These are phyloP conservation scores for Troides aeacus DNA, from an alignment of 2,888 invertebrate genomes.

Conservation along the genomic window DNA sequence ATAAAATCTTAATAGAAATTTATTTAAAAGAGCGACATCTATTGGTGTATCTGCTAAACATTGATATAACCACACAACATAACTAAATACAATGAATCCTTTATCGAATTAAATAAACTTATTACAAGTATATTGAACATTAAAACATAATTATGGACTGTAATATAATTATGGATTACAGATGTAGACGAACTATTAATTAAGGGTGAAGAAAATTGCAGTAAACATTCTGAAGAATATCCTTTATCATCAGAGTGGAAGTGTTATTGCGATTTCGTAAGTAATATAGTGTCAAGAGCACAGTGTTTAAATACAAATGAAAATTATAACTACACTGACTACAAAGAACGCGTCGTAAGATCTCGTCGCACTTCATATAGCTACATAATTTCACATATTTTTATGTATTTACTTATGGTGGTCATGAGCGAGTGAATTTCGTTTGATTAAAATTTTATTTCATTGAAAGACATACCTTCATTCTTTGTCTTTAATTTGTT, in stretches of 20 bases:
- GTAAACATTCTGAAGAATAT: background rate
- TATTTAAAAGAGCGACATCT: no score
- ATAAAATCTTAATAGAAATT: no score
- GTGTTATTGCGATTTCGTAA: slow-evolving; percentile 8
- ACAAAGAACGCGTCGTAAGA: slow-evolving; percentile 17
- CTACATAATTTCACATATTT: slow-evolving; percentile 13
- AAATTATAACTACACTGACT: slow-evolving; percentile 5
- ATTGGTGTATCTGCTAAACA: no score
- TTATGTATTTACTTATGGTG: slow-evolving; percentile 21
- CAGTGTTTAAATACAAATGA: slow-evolving; percentile 1
- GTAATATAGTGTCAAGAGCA: background rate
- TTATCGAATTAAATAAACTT: no score
- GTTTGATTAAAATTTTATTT: background rate
- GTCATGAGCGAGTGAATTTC: slow-evolving; percentile 10
- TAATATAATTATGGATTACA: slow-evolving; percentile 12
- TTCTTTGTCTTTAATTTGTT: no score
- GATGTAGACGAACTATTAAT: slow-evolving; percentile 1
- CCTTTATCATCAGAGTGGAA: slow-evolving; percentile 3
- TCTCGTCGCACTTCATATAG: slow-evolving; percentile 2
- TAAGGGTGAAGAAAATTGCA: background rate
- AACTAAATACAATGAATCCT: no score
- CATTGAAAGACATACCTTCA: background rate
- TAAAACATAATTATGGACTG: background rate
- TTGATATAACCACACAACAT: no score
- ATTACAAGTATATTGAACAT: background rate